Evolutionary conservation across 2,797 vertebrate species (phyloP).

Genomic region (Coendou prehensilis): DNA sequence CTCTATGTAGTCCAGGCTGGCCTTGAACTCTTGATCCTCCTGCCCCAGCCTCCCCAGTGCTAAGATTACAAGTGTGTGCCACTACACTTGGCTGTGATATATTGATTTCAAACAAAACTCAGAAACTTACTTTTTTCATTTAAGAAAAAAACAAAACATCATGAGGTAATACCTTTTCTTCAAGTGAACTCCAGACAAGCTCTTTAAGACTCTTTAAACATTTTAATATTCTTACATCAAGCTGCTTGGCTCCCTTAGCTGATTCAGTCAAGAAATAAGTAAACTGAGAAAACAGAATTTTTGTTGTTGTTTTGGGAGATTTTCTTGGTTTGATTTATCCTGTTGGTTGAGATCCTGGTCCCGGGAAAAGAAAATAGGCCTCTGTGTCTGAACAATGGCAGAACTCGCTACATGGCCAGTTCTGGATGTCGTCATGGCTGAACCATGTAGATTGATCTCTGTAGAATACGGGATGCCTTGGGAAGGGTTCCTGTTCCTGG

Average conservation of each 20-base stretch:
- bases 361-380: background rate
- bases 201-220: background rate
- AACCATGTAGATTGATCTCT: background rate
- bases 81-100: background rate
- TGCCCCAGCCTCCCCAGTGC: background rate
- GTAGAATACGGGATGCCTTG: background rate
- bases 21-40: background rate
- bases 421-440: background rate
- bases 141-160: background rate
- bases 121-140: conserved; percentile 31
- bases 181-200: background rate
- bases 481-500: background rate
- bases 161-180: background rate
- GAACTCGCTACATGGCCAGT: background rate
- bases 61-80: background rate
- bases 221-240: background rate
- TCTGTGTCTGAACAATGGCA: background rate
- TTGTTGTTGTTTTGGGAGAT: background rate
- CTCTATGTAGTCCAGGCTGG: background rate
- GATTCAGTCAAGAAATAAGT: background rate
- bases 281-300: background rate
- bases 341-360: background rate
- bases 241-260: background rate
- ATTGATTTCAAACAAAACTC: conserved; percentile 7
- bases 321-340: conserved; percentile 11